These are phyloP conservation scores for Glaucomys volans DNA, from an alignment of 2,113 vertebrate genomes.

Conservation along the genomic window DNA sequence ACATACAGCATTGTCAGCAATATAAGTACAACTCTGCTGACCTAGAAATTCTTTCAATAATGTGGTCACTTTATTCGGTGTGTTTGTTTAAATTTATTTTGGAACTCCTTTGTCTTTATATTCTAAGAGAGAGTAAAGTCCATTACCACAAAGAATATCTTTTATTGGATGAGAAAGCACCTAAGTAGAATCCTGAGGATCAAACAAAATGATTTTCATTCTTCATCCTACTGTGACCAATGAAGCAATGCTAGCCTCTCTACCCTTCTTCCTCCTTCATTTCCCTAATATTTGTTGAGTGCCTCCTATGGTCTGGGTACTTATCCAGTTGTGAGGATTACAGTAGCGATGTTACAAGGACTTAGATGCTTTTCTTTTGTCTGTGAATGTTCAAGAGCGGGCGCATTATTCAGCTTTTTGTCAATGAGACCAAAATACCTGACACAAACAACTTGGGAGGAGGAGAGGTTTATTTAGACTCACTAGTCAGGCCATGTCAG, in stretches of 20 bases:
- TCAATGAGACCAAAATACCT: no score
- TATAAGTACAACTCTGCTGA: background rate
- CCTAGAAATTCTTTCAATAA: background rate
- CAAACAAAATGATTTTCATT: background rate
- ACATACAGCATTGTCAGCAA: background rate
- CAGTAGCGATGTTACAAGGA: background rate
- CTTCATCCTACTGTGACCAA: background rate
- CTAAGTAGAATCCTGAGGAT: background rate
- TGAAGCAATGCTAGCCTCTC: background rate
- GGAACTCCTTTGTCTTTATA: background rate
- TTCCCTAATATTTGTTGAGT: background rate
- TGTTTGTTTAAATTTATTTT: background rate
- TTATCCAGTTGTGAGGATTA: background rate
- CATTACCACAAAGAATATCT: background rate
- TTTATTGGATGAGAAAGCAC: background rate
- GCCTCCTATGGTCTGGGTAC: background rate
- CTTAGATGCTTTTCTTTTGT: background rate
- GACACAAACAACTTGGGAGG: no score
- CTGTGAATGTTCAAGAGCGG: background rate
- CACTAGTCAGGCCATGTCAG: no score
- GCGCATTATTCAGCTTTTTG: no score
- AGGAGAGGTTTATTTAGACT: no score
- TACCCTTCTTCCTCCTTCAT: background rate
- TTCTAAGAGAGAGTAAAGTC: background rate
- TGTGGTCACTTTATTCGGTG: background rate